Conservation (phyloP, 2,797 vertebrate species). For the Austrolebias charrua region DNA sequence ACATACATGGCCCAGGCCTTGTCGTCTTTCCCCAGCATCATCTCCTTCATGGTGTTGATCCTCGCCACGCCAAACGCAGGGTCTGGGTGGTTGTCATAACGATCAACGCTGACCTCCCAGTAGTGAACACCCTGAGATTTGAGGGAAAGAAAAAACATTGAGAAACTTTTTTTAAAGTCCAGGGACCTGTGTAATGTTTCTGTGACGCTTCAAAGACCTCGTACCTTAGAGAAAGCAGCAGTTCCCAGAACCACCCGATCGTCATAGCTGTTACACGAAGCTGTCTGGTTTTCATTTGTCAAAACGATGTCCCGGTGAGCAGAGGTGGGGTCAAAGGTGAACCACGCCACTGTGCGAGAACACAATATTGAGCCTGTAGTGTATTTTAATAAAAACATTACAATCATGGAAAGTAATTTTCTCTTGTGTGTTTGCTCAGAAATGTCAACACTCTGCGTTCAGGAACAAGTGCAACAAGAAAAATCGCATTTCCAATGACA, state of each 20-base stretch:
- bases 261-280: constrained; percentile 94
- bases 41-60: constrained; percentile 92
- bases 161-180: too few species aligned
- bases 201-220: too few species aligned
- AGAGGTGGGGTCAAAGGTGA: constrained; percentile 92
- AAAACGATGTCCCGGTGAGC: constrained; percentile 95
- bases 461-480: too few species aligned
- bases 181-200: too few species aligned
- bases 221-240: constrained; percentile 91
- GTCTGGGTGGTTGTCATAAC: constrained; percentile 98
- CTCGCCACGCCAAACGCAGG: constrained; percentile 94
- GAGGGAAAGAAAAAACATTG: too few species aligned
- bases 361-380: neutral
- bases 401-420: too few species aligned
- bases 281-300: constrained; percentile 93
- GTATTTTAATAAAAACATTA: too few species aligned
- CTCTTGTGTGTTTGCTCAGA: too few species aligned
- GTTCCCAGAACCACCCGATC: constrained; percentile 95
- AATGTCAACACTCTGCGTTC: too few species aligned
- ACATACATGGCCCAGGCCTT: constrained; percentile 99
- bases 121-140: constrained; percentile 98
- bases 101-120: constrained; percentile 95
- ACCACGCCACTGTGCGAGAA: constrained; percentile 92
- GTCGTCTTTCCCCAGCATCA: constrained; percentile 98
- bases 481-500: too few species aligned